Conservation (phyloP, 2,113 vertebrate genomes). For the Cettia cetti region DNA sequence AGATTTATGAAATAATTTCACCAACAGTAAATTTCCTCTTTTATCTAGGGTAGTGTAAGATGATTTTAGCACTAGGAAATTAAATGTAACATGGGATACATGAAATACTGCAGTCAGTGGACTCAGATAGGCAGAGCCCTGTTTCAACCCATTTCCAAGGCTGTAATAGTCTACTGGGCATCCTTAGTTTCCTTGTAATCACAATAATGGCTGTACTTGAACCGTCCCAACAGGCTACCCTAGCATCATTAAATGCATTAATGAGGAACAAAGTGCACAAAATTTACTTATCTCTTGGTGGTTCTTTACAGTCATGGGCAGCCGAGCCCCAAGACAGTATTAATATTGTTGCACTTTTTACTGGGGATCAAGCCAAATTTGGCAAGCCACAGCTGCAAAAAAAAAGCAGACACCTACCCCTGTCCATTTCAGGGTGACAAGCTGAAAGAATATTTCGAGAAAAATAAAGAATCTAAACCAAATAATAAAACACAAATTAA, state of each 20-base stretch:
- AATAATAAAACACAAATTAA: background rate
- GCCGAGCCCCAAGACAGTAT: background rate
- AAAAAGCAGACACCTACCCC: background rate
- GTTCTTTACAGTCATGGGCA: background rate
- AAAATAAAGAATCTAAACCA: background rate
- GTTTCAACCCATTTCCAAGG: background rate
- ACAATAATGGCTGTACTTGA: background rate
- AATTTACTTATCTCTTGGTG: background rate
- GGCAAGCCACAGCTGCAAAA: background rate
- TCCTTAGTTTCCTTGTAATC: background rate
- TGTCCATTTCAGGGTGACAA: background rate
- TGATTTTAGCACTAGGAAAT: slow-evolving; percentile 18
- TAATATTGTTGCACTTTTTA: background rate
- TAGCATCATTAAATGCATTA: background rate
- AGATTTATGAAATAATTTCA: slow-evolving; percentile 51
- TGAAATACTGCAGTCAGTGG: background rate
- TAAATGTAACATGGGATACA: background rate
- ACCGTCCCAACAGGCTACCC: background rate
- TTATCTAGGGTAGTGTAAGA: background rate
- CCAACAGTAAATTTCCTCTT: slow-evolving; percentile 7
- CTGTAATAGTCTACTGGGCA: background rate
- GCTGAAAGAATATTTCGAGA: background rate
- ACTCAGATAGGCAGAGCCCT: background rate
- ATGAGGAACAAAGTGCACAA: background rate
- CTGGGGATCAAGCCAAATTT: background rate